Evolutionary conservation across 2,888 invertebrate species (phyloP).

Genomic region (Drosophila flavopinicola): DNA sequence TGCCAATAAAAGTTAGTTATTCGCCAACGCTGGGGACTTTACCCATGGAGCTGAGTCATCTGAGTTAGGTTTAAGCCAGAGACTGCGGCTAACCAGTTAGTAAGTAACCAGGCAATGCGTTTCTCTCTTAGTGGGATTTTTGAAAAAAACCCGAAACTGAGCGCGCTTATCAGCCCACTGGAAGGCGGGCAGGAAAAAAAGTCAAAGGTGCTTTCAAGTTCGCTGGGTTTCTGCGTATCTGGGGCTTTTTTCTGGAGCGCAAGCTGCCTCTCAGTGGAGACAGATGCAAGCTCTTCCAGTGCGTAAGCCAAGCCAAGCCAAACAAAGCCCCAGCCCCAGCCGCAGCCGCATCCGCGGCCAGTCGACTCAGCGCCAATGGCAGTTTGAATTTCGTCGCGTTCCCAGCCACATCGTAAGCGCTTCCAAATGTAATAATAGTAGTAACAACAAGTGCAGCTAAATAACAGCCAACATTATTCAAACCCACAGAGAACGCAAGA

Average conservation of each 20-base stretch:
- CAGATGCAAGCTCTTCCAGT: constrained; percentile 58
- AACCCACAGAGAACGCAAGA: background rate
- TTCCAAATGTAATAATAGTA: constrained; percentile 43
- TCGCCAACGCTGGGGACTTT: constrained; percentile 4
- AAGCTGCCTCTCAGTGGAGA: constrained; percentile 42
- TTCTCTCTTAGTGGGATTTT: background rate
- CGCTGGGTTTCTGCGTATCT: constrained; percentile 10
- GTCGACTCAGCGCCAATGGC: constrained; percentile 41
- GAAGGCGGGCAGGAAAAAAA: constrained; percentile 20
- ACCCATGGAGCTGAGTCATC: constrained; percentile 37
- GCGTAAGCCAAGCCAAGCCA: constrained; percentile 37
- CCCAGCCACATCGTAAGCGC: constrained; percentile 71
- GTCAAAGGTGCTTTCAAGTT: constrained; percentile 55
- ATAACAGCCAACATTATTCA: constrained; percentile 26
- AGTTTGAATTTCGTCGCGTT: constrained; percentile 77
- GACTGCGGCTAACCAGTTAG: constrained; percentile 1
- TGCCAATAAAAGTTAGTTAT: background rate
- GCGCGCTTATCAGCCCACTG: constrained; percentile 49
- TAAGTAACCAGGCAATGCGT: constrained; percentile 2
- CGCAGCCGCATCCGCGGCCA: constrained; percentile 13
- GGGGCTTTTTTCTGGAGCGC: constrained; percentile 47
- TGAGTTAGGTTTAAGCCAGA: constrained; percentile 21
- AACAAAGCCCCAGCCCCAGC: constrained; percentile 19
- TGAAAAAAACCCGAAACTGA: constrained; percentile 1
- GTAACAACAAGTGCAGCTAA: constrained; percentile 11